phyloP scores from a whole-genome alignment of 2,113 vertebrate genomes.

The Paedocypris sp. region DNA sequence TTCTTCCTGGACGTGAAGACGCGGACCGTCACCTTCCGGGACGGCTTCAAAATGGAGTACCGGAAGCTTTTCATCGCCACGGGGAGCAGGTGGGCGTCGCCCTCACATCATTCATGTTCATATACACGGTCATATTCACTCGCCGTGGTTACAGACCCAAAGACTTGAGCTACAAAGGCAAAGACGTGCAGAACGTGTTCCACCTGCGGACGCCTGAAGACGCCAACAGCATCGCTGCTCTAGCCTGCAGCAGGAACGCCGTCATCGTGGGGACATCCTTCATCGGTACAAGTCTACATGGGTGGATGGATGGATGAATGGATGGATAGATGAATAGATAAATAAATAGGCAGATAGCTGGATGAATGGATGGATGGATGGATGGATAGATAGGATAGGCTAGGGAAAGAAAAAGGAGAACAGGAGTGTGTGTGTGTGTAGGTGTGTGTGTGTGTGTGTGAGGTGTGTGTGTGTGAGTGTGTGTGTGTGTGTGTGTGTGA shows the following conservation, averaged over 20 bases:
- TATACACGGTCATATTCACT: background rate
- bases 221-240: conserved; percentile 77
- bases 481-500: background rate
- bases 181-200: conserved; percentile 84
- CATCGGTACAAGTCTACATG: conserved; percentile 65
- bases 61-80: conserved; percentile 89
- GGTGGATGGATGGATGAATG: too few relatives aligned
- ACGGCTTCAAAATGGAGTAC: conserved; percentile 90
- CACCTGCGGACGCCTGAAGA: conserved; percentile 84
- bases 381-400: too few relatives aligned
- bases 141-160: conserved; percentile 65
- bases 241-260: conserved; percentile 83
- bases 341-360: too few relatives aligned
- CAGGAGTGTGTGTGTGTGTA: too few relatives aligned
- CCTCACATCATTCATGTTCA: background rate
- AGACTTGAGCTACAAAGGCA: conserved; percentile 84
- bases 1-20: conserved; percentile 79
- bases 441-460: too few relatives aligned
- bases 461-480: too few relatives aligned
- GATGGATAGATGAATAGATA: too few relatives aligned
- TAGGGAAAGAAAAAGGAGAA: too few relatives aligned
- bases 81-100: conserved; percentile 74
- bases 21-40: conserved; percentile 79
- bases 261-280: conserved; percentile 92
- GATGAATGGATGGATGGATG: too few relatives aligned